phyloP scores from a whole-genome alignment of 1,140 invertebrate genomes.

The Aphaenogaster floridana region DNA sequence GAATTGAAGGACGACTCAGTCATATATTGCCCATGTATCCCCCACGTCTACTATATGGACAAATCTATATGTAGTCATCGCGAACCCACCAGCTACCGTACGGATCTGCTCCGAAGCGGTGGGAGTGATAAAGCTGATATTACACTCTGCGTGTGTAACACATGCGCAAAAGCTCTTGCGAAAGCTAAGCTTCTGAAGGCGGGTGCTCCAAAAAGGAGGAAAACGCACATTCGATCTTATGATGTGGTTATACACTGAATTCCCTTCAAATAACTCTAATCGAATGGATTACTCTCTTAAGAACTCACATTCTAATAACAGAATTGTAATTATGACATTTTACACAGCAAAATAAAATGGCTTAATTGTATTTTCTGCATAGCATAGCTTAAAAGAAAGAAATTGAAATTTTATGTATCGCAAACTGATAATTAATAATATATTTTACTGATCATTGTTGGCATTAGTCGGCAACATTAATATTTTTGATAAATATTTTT shows the following conservation, averaged over 20 bases:
- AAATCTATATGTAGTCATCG: neutral
- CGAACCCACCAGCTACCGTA: neutral
- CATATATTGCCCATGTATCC: conserved; percentile 22
- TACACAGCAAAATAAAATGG: neutral
- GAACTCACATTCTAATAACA: conserved; percentile 20
- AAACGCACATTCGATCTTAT: neutral
- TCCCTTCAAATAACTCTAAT: neutral
- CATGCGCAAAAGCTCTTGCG: conserved; percentile 27
- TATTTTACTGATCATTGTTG: neutral
- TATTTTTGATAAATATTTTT: neutral
- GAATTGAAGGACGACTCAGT: neutral
- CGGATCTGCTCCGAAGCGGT: neutral
- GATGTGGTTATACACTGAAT: neutral
- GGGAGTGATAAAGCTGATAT: conserved; percentile 35
- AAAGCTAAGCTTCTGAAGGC: neutral
- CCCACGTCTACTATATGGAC: neutral
- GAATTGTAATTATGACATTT: neutral
- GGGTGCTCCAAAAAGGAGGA: neutral
- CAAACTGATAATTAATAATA: neutral
- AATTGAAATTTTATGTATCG: neutral
- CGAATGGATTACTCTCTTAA: neutral
- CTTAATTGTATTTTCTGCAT: neutral
- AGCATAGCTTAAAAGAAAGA: neutral
- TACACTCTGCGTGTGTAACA: neutral
- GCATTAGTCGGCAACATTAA: neutral